A percentile compares a stretch with the other conserved stretches of the same genome.
Evolutionary conservation across 2,888 invertebrate species (phyloP).

Genomic region (Drosophila engyochracea): DNA sequence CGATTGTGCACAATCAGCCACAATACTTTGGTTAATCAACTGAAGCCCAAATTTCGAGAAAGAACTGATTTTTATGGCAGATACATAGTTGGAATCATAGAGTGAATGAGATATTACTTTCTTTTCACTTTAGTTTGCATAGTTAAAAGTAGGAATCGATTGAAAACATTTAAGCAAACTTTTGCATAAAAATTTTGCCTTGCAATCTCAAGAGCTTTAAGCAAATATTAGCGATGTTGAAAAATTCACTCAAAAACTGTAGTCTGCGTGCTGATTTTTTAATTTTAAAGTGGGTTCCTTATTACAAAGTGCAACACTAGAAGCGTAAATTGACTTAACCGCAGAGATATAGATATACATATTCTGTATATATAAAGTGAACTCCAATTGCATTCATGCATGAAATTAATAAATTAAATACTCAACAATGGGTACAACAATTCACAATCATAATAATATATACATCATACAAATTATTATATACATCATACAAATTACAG

Average conservation of each 20-base stretch:
- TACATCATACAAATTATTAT: too few relatives aligned
- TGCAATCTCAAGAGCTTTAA: not conserved
- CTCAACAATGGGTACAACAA: not conserved
- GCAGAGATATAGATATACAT: not conserved
- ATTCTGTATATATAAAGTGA: not conserved
- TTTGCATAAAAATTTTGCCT: not conserved
- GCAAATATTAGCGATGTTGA: not conserved
- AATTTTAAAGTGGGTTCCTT: not conserved
- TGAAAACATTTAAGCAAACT: not conserved
- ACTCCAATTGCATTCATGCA: not conserved
- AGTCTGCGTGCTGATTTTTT: not conserved
- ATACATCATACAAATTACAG: not conserved
- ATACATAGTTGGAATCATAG: not conserved
- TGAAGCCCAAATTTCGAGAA: not conserved
- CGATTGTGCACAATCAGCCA: not conserved
- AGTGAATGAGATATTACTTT: slow-evolving; percentile 6
- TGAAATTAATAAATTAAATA: not conserved
- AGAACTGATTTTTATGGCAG: slow-evolving; percentile 20
- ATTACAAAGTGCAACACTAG: not conserved
- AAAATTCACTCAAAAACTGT: not conserved
- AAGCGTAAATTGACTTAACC: not conserved
- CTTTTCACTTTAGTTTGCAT: not conserved
- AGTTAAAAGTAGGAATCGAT: not conserved
- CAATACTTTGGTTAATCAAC: slow-evolving; percentile 1
- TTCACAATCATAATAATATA: not conserved